Percentiles rank a stretch among this genome's conserved stretches.
Conservation (phyloP, 2,888 invertebrate species). For the Drosophila subquinaria region DNA sequence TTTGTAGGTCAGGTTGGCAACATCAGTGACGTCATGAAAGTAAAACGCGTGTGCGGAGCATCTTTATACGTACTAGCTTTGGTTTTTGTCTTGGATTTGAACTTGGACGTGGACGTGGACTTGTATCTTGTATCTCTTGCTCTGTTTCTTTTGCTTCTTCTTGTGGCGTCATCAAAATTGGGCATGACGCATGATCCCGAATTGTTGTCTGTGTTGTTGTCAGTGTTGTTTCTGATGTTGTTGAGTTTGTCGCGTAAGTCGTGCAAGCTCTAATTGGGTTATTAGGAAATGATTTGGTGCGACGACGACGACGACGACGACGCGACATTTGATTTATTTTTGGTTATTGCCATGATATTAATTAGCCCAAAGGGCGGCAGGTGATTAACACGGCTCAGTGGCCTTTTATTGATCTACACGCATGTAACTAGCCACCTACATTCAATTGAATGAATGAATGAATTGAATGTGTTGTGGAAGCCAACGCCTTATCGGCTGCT, state of each 20-base stretch:
- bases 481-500: conserved; percentile 46
- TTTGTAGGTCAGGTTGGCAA: conserved; percentile 65
- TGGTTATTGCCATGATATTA: conserved; percentile 63
- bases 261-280: conserved; percentile 71
- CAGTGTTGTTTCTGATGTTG: conserved; percentile 9
- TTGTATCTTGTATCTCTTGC: not conserved
- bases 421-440: conserved; percentile 42
- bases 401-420: conserved; percentile 49
- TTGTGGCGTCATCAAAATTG: conserved; percentile 48
- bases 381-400: conserved; percentile 55
- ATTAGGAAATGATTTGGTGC: conserved; percentile 71
- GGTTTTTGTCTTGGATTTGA: conserved; percentile 2
- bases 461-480: conserved; percentile 5
- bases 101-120: conserved; percentile 6
- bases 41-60: conserved; percentile 23
- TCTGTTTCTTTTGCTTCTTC: not conserved
- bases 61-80: conserved; percentile 4
- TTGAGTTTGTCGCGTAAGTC: conserved; percentile 45
- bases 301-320: conserved; percentile 37
- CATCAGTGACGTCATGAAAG: conserved; percentile 62
- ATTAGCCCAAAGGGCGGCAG: conserved; percentile 50
- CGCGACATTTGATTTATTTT: conserved; percentile 61
- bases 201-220: conserved; percentile 13
- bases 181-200: conserved; percentile 59
- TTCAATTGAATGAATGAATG: conserved; percentile 12